A percentile compares a stretch with the other conserved stretches of the same genome.
These are phyloP conservation scores for Achatina immaculata DNA, from an alignment of 1,140 invertebrate genomes.

Conservation along the genomic window DNA sequence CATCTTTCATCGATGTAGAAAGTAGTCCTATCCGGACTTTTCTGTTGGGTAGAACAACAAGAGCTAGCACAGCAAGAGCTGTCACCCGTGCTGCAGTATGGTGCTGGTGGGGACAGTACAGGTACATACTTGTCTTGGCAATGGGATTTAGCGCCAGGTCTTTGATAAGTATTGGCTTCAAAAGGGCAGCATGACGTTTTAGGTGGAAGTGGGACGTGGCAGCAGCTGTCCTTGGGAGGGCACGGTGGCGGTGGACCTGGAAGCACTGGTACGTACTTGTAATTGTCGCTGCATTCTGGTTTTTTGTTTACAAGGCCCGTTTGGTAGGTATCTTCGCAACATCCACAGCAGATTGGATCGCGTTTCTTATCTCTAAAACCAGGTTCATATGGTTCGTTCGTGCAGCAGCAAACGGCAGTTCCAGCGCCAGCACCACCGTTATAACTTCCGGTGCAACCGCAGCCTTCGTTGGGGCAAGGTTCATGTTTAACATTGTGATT, in stretches of 20 bases:
- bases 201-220: no score
- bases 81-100: not conserved
- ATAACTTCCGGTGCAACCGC: slow-evolving; percentile 6
- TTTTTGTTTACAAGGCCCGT: slow-evolving; percentile 9
- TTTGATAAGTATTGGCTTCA: slow-evolving; percentile 10
- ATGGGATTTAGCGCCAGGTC: not conserved
- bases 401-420: not conserved
- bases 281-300: not conserved
- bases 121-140: not conserved
- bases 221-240: not conserved
- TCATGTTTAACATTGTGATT: slow-evolving; percentile 17
- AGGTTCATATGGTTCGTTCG: not conserved
- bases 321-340: not conserved
- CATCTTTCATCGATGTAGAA: slow-evolving; percentile 6
- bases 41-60: not conserved
- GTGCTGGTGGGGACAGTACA: not conserved
- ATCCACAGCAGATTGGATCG: not conserved
- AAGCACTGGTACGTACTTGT: not conserved
- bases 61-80: not conserved
- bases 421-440: slow-evolving; percentile 21
- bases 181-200: not conserved
- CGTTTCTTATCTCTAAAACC: slow-evolving; percentile 19
- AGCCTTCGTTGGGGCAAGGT: slow-evolving; percentile 7
- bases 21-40: not conserved
- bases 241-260: not conserved